Evolutionary conservation across 2,113 vertebrate genomes (phyloP).

Genomic region (Podilymbus podiceps): DNA sequence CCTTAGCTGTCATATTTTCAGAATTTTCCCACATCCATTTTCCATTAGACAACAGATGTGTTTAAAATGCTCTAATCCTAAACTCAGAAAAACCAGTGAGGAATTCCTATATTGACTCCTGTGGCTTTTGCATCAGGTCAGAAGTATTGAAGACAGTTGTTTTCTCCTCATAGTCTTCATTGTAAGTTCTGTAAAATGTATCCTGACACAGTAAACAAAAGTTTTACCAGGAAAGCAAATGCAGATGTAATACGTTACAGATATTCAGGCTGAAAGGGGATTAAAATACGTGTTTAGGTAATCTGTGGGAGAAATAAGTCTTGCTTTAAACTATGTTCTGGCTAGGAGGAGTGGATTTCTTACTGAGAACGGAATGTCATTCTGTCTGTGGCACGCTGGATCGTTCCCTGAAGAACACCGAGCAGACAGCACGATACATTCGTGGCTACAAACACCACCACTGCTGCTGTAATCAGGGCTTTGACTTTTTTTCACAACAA

Average conservation of each 20-base stretch:
- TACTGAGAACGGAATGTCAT: not conserved
- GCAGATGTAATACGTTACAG: constrained; percentile 32
- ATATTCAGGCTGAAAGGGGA: constrained; percentile 39
- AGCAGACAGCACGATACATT: not conserved
- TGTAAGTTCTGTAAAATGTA: not conserved
- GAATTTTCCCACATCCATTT: not conserved
- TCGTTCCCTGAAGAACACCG: rapidly evolving
- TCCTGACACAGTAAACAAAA: not conserved
- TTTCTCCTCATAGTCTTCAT: not conserved
- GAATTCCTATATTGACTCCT: not conserved
- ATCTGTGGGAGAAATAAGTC: constrained; percentile 22
- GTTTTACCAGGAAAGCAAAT: constrained; percentile 49
- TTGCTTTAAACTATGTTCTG: constrained; percentile 1
- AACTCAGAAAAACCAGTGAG: not conserved
- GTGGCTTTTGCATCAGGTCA: not conserved
- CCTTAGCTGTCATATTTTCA: not conserved
- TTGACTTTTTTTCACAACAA: not conserved
- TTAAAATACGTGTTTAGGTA: constrained; percentile 48
- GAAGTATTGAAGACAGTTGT: not conserved
- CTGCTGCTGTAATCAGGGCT: not conserved
- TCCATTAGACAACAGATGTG: not conserved
- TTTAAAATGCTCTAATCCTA: not conserved
- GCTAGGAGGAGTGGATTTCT: not conserved
- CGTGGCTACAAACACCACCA: not conserved
- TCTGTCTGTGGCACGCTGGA: not conserved